Base-by-base conservation (phyloP, 2,888 invertebrate species). In the Drosophila pseudotalamancana region DNA sequence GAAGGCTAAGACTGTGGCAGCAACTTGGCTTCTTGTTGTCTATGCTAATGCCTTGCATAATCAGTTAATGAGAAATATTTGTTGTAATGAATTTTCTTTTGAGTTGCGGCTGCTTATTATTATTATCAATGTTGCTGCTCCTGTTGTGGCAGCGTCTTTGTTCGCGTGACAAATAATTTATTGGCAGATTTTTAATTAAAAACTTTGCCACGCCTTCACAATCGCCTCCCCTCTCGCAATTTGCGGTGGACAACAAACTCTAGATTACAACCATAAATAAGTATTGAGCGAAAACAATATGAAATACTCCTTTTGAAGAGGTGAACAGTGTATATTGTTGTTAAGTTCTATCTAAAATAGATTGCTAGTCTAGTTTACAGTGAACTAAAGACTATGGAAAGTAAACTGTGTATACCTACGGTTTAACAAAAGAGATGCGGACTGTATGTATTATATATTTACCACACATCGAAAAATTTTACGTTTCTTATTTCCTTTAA, bases 31-130 rank as follows among this genome's bases (percentile, higher is more conserved):
- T 51, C 68, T 74, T 74, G 65, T 83, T 72, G 75, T 80, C 78
- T 81, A 59, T 77, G 78, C 78, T 78, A 78, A 78, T 78, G 78
- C 70, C 76, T 78, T 61, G 83, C 86, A 85, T 84, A 84, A 84
- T 84, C 83, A 84, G 83, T 84, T 84, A 84, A 85, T 85, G 86
- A 84, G 86, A 83, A 80, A 85, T 80, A 77, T 80, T 83, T 82
- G 83, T 85, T 73, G 86, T 85, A 79, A 74, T 78, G 76, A 78
- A 78, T 78, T 82, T 82, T 79, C 84, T 81, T 77, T 80, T 74
- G 80, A 69, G 72, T 56, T 72, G 72, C 27, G 73, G 72, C 42
- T 68, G 59, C 63, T 61, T 60, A 60, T 62, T 39, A 50, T 71
- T 66, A 72, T 72, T 48, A 72, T 61, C 54, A 66, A 57, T 66